Conservation (phyloP, 1,140 invertebrate genomes). For the Melanaphis sacchari region DNA sequence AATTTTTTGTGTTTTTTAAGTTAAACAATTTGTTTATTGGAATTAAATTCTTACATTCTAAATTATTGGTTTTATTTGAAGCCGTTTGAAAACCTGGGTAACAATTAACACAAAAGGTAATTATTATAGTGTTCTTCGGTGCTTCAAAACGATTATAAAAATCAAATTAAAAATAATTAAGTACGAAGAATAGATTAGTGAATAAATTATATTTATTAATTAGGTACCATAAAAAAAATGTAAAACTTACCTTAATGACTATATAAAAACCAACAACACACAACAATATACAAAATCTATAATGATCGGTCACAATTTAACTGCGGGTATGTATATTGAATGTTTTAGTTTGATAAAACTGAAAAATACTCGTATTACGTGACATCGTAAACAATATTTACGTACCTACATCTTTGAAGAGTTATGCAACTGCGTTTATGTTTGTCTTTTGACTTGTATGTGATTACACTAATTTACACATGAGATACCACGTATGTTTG, state of each 20-base stretch:
- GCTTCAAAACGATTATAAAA: background rate
- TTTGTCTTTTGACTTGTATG: background rate
- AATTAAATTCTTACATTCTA: background rate
- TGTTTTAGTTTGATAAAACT: background rate
- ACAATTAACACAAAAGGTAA: background rate
- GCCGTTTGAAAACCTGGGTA: background rate
- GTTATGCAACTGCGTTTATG: background rate
- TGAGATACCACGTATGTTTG: background rate
- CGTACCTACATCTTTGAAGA: background rate
- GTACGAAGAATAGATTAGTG: background rate
- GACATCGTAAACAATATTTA: background rate
- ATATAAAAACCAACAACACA: background rate
- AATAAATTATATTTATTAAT: background rate
- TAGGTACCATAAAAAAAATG: background rate
- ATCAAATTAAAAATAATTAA: background rate
- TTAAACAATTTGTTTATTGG: no score
- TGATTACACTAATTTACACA: background rate
- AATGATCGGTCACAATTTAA: background rate
- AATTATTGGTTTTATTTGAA: background rate
- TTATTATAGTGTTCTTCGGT: background rate
- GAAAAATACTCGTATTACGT: background rate
- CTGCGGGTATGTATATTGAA: background rate
- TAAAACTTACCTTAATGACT: background rate
- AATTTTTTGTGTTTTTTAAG: background rate
- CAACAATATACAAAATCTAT: background rate